Percentiles rank a stretch among this genome's conserved stretches.
These are phyloP conservation scores for Troides oblongomaculatus DNA, from an alignment of 2,888 invertebrate species.

Conservation along the genomic window DNA sequence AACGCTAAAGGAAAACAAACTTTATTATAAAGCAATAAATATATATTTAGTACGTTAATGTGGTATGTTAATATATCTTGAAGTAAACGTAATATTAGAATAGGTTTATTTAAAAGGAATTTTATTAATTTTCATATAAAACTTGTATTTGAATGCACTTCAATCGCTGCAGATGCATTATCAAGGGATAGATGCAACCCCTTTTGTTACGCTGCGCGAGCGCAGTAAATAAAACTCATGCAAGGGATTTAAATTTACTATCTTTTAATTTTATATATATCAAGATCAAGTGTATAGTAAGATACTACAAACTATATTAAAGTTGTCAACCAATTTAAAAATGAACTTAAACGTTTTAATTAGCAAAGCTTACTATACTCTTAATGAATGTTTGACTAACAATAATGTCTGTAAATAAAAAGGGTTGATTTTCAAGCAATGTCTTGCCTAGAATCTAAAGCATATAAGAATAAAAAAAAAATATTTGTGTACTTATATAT, in stretches of 20 bases:
- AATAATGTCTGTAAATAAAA: too few species aligned
- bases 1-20: conserved; percentile 11
- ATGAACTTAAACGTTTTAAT: too few species aligned
- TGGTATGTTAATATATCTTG: background rate
- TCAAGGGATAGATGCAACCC: conserved; percentile 57
- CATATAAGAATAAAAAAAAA: too few species aligned
- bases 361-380: too few species aligned
- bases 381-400: too few species aligned
- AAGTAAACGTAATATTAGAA: conserved; percentile 5
- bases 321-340: too few species aligned
- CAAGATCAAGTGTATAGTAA: background rate
- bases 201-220: conserved; percentile 66
- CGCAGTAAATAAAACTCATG: conserved; percentile 38
- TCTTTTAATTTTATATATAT: conserved; percentile 21
- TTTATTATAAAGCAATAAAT: conserved; percentile 9
- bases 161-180: conserved; percentile 36
- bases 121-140: background rate
- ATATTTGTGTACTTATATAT: too few species aligned
- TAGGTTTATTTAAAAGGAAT: conserved; percentile 13
- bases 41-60: conserved; percentile 1
- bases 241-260: conserved; percentile 24
- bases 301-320: too few species aligned
- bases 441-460: too few species aligned
- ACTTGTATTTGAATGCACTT: conserved; percentile 22
- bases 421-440: too few species aligned